Evolutionary conservation across 2,888 invertebrate species (phyloP).

Genomic region (Alentia gelatinosa): DNA sequence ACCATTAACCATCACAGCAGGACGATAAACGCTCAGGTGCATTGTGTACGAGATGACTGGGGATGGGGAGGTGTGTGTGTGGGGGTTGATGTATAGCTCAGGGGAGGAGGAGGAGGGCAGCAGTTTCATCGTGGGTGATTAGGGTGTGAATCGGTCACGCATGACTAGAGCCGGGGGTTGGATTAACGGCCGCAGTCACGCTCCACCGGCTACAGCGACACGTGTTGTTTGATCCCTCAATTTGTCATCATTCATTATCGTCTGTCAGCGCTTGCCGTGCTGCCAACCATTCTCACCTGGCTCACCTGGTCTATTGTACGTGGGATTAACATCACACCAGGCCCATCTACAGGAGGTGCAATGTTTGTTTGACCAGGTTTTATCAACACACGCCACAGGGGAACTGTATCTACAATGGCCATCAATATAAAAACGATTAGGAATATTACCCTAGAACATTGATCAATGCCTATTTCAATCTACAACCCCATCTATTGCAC

Average conservation of each 20-base stretch:
- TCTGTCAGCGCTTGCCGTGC: not conserved
- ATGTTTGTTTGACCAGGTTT: too few relatives aligned
- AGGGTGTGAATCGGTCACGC: not conserved
- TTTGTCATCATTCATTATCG: not conserved
- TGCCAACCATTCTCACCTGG: too few relatives aligned
- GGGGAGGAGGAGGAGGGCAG: not conserved
- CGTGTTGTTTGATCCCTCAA: not conserved
- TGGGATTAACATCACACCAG: too few relatives aligned
- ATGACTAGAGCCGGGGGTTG: not conserved
- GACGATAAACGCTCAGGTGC: not conserved
- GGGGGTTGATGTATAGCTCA: too few relatives aligned
- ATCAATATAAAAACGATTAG: too few relatives aligned
- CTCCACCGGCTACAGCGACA: not conserved
- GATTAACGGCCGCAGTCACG: not conserved
- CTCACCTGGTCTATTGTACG: too few relatives aligned
- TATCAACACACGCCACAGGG: too few relatives aligned
- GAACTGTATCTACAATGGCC: too few relatives aligned
- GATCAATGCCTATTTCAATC: too few relatives aligned
- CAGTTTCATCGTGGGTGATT: not conserved
- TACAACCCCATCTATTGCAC: too few relatives aligned
- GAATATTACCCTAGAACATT: too few relatives aligned
- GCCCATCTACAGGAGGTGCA: too few relatives aligned
- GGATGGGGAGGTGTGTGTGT: not conserved
- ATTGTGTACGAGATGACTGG: not conserved
- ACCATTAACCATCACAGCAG: not conserved